These are phyloP conservation scores for Odobenus rosmarus DNA, from an alignment of 2,113 vertebrate genomes.

Conservation along the genomic window DNA sequence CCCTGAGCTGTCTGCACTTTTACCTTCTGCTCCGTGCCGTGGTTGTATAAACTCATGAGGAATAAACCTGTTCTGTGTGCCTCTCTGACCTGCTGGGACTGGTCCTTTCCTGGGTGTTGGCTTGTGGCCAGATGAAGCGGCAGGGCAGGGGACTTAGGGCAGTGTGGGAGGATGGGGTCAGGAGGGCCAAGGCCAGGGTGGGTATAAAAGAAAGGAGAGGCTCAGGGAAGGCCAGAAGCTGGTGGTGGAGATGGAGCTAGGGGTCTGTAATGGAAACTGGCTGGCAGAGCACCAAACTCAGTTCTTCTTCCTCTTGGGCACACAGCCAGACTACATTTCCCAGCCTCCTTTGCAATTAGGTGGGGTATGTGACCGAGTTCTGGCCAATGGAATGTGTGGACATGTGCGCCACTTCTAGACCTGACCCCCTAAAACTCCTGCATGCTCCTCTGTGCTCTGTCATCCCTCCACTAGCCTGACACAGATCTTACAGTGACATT, in stretches of 20 bases:
- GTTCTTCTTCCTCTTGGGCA: not conserved
- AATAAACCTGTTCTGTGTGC: slow-evolving; percentile 73
- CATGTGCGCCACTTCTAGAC: not conserved
- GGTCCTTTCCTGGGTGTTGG: not conserved
- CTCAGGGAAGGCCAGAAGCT: not conserved
- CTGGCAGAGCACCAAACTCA: not conserved
- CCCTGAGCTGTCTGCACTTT: not conserved
- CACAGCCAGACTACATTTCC: not conserved
- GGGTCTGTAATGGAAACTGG: not conserved
- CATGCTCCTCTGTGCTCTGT: not conserved
- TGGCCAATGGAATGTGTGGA: not conserved
- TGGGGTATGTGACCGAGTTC: not conserved
- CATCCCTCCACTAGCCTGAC: not conserved
- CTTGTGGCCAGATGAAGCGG: not conserved
- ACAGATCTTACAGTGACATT: not conserved
- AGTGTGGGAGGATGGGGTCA: not conserved
- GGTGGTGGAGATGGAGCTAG: not conserved
- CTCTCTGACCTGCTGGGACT: slow-evolving; percentile 58
- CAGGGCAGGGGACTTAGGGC: too few relatives aligned
- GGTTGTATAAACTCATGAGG: slow-evolving; percentile 65
- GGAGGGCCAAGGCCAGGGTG: not conserved
- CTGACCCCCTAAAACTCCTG: not conserved
- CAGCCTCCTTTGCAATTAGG: not conserved
- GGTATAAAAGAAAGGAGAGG: not conserved
- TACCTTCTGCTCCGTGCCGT: slow-evolving; percentile 33